Evolutionary conservation across 2,888 invertebrate species (phyloP).

Genomic region (Psylliodes chrysocephalus): DNA sequence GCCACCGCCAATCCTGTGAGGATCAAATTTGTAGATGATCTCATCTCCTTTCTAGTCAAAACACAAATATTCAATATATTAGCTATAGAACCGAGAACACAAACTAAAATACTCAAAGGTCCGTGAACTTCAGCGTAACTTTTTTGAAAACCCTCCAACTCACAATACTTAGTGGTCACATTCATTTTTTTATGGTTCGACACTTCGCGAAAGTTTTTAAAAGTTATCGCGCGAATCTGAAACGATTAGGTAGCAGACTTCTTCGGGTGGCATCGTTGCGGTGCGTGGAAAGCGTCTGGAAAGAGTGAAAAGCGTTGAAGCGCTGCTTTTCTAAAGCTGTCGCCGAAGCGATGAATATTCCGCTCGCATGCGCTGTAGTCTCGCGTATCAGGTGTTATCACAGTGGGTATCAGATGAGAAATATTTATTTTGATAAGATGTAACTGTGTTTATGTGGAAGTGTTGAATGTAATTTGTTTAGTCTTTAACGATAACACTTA

Average conservation of each 20-base stretch:
- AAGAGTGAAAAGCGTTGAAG: too few relatives aligned
- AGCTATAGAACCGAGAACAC: constrained; percentile 88
- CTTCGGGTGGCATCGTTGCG: background rate
- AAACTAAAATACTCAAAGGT: constrained; percentile 85
- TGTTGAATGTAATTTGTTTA: too few relatives aligned
- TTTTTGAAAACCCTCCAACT: constrained; percentile 71
- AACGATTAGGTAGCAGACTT: background rate
- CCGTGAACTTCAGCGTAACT: constrained; percentile 83
- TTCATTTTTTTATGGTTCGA: constrained; percentile 11
- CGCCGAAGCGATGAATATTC: background rate
- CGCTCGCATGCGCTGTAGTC: background rate
- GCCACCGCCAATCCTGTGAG: constrained; percentile 91
- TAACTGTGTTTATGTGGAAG: too few relatives aligned
- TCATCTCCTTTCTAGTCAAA: constrained; percentile 89
- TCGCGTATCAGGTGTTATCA: too few relatives aligned
- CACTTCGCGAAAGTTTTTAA: background rate
- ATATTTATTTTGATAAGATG: too few relatives aligned
- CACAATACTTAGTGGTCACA: constrained; percentile 53
- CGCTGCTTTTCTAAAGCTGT: background rate
- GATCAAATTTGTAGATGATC: constrained; percentile 90
- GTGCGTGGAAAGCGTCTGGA: background rate
- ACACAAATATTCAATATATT: constrained; percentile 92
- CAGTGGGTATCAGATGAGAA: too few relatives aligned
- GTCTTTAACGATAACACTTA: too few relatives aligned
- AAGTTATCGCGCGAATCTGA: constrained; percentile 3